phyloP scores from a whole-genome alignment of 2,113 vertebrate genomes.

The Neogale vison region DNA sequence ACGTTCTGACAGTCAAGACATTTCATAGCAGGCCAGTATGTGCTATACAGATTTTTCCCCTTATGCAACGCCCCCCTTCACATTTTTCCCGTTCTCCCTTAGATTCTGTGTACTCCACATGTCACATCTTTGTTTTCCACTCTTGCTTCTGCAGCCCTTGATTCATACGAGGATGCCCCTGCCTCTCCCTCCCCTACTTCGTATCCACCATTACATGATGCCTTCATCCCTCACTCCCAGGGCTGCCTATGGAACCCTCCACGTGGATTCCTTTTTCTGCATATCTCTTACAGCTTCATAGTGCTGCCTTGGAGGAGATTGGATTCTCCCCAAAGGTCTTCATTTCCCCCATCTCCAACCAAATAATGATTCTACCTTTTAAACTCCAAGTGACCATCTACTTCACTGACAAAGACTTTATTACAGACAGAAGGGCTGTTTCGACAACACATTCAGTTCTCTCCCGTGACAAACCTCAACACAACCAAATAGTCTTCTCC shows the following conservation, averaged over 20 bases:
- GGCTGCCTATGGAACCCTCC: background rate
- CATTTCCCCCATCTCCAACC: background rate
- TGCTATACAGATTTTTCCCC: too few relatives aligned
- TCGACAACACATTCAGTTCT: background rate
- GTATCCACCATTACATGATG: fast-evolving
- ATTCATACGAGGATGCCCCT: background rate
- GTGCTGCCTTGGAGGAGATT: background rate
- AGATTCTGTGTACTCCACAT: background rate
- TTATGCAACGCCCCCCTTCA: background rate
- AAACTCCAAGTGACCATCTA: background rate
- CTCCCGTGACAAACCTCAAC: background rate
- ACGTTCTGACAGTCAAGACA: background rate
- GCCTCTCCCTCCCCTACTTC: background rate
- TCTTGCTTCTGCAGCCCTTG: background rate
- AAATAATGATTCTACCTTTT: background rate
- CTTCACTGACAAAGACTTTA: background rate
- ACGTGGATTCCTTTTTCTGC: background rate
- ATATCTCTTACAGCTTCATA: background rate
- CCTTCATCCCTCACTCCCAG: background rate
- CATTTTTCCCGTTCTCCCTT: background rate
- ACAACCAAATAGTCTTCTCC: background rate
- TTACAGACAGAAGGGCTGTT: background rate
- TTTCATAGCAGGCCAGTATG: background rate
- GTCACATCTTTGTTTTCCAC: background rate
- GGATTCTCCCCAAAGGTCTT: background rate